Base-by-base conservation (phyloP, 2,113 vertebrate genomes). In the Zosterops hypoxanthus region DNA sequence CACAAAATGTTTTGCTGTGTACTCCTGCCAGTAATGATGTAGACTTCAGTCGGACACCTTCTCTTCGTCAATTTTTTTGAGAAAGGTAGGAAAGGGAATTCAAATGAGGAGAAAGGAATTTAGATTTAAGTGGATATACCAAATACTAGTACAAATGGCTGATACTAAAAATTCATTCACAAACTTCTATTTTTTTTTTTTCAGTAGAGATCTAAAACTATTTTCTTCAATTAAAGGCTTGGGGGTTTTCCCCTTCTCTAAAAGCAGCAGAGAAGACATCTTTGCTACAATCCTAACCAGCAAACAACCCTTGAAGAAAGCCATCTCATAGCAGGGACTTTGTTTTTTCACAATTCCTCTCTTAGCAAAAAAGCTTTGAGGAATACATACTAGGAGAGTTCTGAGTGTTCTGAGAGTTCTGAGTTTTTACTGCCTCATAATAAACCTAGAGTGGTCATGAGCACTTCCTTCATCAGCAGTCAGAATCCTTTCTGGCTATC, bases 161-260 rank as follows among this genome's bases (percentile, higher is more conserved):
- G 64, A 44, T 44, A 49, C 5, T 31, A 42, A 52, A 91, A 83
- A 25, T 42, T 76, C 16, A 55, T 50, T 86, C 33, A 34, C 15
- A 73, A 73, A 76, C 28, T 5, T 29, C 0, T 42, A 6, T 17
- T 19, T 26, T 61, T 26, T 61, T 80, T 69, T 20, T 22, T 3
- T 5, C 6, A 23, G 3, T 15, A 46, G 7, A 65, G 9, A 39
- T 86, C 18, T 46, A 69, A 83, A 86, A 77, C 11, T 7, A 47
- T n/a, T 94, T 80, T 14, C 29, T 77, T 61, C 70, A 34, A 47
- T 70, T 66, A 73, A 79, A 82, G 16, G 2, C 50, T 76, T 47
- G 24, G 3, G 12, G 1, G 1, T 26, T n/a, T 36, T 1, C 8
- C 18, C 2, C 4, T 25, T 52, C 22, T 75, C 10, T 82, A 34